phyloP scores from a whole-genome alignment of 53 echinoderm and acorn worm species.

The Apostichopus leukothele region DNA sequence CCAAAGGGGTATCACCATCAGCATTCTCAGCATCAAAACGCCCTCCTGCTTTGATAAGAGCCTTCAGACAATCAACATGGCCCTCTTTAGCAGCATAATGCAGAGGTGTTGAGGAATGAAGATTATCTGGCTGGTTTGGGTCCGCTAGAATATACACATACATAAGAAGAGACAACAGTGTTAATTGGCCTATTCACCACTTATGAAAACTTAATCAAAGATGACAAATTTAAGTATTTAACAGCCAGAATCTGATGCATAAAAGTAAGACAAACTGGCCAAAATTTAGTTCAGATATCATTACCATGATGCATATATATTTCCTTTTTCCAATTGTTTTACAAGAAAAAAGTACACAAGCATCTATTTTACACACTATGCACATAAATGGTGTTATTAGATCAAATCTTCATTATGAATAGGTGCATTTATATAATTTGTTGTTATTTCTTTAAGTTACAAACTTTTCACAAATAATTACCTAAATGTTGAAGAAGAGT shows the following conservation, averaged over 20 bases:
- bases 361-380: too few relatives aligned
- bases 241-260: not conserved
- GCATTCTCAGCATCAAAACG: slow-evolving; percentile 66
- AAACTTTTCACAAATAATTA: not conserved
- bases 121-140: slow-evolving; percentile 74
- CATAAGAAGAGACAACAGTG: not conserved
- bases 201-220: too few relatives aligned
- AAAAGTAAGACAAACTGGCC: not conserved
- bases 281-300: not conserved
- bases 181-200: not conserved
- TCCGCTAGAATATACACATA: slow-evolving; percentile 54
- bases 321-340: too few relatives aligned
- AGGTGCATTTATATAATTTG: too few relatives aligned
- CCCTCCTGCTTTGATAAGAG: slow-evolving; percentile 80
- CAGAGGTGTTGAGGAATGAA: slow-evolving; percentile 77
- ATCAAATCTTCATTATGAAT: too few relatives aligned
- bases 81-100: slow-evolving; percentile 93
- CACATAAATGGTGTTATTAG: too few relatives aligned
- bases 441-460: too few relatives aligned
- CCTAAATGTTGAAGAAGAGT: slow-evolving; percentile 77
- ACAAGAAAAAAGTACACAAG: too few relatives aligned
- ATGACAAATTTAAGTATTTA: too few relatives aligned
- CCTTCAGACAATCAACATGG: slow-evolving; percentile 76
- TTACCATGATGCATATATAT: too few relatives aligned
- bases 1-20: slow-evolving; percentile 70